These are phyloP conservation scores for Morelia viridis DNA, from an alignment of 2,797 vertebrate species.

Conservation along the genomic window DNA sequence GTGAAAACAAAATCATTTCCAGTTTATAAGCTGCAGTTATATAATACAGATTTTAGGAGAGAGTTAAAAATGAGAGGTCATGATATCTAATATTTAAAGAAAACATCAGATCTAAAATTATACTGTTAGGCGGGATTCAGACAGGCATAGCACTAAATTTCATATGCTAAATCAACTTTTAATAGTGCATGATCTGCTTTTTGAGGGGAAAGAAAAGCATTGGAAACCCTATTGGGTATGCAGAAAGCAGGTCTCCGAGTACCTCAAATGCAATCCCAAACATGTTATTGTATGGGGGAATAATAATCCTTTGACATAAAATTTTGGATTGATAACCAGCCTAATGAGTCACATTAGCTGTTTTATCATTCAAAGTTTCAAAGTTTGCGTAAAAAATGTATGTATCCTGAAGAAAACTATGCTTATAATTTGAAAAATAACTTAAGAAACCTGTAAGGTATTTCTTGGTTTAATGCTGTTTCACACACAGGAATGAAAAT, in stretches of 20 bases:
- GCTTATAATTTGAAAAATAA: not conserved
- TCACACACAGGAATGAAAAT: not conserved
- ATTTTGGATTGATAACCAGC: not conserved
- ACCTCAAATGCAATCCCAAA: not conserved
- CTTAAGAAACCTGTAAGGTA: not conserved
- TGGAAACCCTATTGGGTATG: not conserved
- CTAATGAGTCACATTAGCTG: not conserved
- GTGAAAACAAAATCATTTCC: constrained; percentile 49
- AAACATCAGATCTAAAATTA: constrained; percentile 35
- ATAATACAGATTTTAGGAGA: constrained; percentile 37
- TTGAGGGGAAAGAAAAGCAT: not conserved
- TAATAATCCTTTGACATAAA: not conserved
- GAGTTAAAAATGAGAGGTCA: constrained; percentile 1
- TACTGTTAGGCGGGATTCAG: not conserved
- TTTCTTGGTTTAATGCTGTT: not conserved
- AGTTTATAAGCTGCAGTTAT: constrained; percentile 30
- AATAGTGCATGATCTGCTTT: not conserved
- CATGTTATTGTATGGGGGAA: not conserved
- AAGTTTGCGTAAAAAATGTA: not conserved
- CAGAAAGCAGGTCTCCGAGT: not conserved
- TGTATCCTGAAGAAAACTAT: not conserved
- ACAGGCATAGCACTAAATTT: not conserved
- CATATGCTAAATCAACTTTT: not conserved
- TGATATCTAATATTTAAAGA: not conserved
- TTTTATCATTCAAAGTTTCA: not conserved